Evolutionary conservation across 2,113 vertebrate genomes (phyloP).

Genomic region (Chinchilla lanigera): DNA sequence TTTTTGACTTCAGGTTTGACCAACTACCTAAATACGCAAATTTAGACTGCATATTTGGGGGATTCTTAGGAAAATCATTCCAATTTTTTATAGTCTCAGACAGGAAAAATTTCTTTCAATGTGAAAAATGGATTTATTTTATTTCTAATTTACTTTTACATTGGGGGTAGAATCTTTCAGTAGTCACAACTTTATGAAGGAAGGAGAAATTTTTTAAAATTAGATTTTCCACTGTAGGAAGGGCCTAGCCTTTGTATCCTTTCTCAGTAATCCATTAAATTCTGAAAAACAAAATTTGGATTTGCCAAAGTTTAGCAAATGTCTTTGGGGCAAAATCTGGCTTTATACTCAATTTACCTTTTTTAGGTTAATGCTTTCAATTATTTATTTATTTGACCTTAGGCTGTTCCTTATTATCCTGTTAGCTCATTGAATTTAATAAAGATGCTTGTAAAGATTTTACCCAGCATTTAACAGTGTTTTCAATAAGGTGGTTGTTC

Average conservation of each 20-base stretch:
- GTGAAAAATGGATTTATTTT: background rate
- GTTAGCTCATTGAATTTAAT: background rate
- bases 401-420: background rate
- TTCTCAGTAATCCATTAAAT: background rate
- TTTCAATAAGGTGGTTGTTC: background rate
- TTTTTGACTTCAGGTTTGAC: background rate
- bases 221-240: background rate
- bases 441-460: background rate
- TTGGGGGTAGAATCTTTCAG: background rate
- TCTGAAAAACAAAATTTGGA: background rate
- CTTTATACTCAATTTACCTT: background rate
- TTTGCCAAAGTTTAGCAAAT: background rate
- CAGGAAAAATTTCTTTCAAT: background rate
- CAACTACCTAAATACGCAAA: background rate
- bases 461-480: background rate
- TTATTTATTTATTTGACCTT: background rate
- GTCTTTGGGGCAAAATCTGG: background rate
- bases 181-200: background rate
- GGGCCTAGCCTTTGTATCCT: background rate
- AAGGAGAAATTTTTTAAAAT: background rate
- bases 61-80: background rate
- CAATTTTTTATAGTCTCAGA: background rate
- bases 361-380: background rate
- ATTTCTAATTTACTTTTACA: background rate
- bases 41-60: background rate